Base-by-base conservation (phyloP, 2,888 invertebrate genomes). In the Trilocha varians region DNA sequence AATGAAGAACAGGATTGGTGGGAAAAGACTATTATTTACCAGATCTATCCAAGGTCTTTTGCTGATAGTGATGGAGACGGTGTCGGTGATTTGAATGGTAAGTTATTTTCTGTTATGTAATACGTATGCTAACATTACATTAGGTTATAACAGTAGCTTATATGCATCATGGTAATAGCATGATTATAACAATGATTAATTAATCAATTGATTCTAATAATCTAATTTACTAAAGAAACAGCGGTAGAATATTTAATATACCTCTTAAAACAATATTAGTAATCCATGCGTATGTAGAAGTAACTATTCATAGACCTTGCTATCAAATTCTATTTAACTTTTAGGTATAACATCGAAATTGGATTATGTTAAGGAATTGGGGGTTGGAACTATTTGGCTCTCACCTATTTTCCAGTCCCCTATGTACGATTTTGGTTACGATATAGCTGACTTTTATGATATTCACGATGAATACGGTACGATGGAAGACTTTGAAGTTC, bases 361-460 rank as follows among this genome's bases (percentile, higher is more conserved):
- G 42, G 80, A 88, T 36, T 90, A 94, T 55, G 77, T 94, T 43
- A 87, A 87, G 40, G 89, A 90, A 33, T 63, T 91, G 5, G 91
- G 91, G 6, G 87, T 91, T 13, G 88, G 87, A 0, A 90, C 91
- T 3, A 85, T 93, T 32, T 93, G 93, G 93, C 59, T 95, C 6
- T 92, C 91, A 41, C 94, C 94, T 0, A 90, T 95, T 53, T 87
- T 79, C 54, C 79, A 87, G 48, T 92, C 93, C 0, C 93, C 94
- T 0, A 92, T 93, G 92, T 88, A 88, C 9, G 94, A 94, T 65
- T 92, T 92, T 62, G 94, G 94, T 2, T 94, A 94, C 57, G 95
- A 95, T 60, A 90, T 94, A 44, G 80, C 91, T 0, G 89, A 93
- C 65, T 93, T 90, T 61, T 88, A 82, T 14, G 88, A 83, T 3